Conservation (phyloP, 2,113 vertebrate genomes). For the Actinemys pallida region DNA sequence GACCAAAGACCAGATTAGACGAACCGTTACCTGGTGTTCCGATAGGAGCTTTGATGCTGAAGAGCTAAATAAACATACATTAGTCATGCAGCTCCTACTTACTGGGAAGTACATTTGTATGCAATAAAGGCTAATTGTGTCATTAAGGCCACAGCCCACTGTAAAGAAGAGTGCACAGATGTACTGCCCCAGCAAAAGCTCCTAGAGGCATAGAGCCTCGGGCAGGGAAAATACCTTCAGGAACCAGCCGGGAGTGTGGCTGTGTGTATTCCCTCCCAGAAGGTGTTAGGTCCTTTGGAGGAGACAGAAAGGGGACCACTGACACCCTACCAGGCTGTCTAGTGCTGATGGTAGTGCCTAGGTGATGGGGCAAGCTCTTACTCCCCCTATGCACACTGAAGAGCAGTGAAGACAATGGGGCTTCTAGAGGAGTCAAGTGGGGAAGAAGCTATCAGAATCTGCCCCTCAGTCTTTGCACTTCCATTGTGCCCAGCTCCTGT, state of each 20-base stretch:
- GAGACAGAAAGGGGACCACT: neutral
- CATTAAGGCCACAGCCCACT: neutral
- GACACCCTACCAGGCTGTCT: neutral
- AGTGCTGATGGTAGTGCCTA: neutral
- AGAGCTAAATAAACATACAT: neutral
- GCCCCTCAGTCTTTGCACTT: neutral
- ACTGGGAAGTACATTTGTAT: too few species aligned
- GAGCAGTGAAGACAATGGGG: neutral
- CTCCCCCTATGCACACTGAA: neutral
- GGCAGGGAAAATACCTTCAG: neutral
- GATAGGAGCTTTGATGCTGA: neutral
- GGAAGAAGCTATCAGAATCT: neutral
- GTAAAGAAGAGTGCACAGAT: neutral
- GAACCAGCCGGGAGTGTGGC: neutral
- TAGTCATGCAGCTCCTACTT: neutral
- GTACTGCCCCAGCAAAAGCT: neutral
- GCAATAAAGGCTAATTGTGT: neutral
- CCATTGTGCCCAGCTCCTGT: neutral
- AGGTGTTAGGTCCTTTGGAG: neutral
- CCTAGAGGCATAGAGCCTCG: neutral
- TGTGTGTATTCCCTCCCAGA: neutral
- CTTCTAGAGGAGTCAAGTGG: neutral
- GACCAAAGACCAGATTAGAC: neutral
- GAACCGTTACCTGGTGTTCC: neutral
- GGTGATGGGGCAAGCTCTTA: neutral